phyloP scores from a whole-genome alignment of 2,113 vertebrate species.

The Zingel zingel region DNA sequence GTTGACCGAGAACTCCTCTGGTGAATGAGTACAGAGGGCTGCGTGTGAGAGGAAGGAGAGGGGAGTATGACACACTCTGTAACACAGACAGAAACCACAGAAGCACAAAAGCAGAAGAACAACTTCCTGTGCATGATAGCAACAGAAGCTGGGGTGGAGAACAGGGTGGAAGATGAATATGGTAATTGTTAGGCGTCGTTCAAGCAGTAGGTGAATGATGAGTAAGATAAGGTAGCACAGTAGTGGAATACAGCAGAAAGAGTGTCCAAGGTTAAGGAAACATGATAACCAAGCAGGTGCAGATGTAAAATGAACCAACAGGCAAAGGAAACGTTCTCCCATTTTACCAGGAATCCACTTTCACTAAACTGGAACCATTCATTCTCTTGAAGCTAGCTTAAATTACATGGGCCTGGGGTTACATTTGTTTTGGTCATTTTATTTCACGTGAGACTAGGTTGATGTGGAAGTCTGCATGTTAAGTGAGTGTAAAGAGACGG shows the following conservation, averaged over 20 bases:
- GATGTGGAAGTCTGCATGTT: not conserved
- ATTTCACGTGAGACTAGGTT: not conserved
- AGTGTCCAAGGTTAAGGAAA: not conserved
- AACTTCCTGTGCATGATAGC: slow-evolving; percentile 79
- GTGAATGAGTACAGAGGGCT: slow-evolving; percentile 23
- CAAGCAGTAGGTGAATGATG: slow-evolving; percentile 11
- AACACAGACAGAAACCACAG: slow-evolving; percentile 76
- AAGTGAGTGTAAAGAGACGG: too few species aligned
- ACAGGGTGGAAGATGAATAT: slow-evolving; percentile 42
- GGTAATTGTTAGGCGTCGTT: not conserved
- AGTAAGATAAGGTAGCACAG: not conserved
- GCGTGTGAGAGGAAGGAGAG: slow-evolving; percentile 73
- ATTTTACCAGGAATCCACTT: not conserved
- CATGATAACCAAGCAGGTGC: not conserved
- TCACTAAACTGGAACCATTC: not conserved
- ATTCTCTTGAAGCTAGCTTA: not conserved
- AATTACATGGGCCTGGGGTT: not conserved
- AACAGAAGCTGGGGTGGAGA: slow-evolving; percentile 54
- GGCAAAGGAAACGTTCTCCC: not conserved
- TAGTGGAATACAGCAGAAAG: not conserved
- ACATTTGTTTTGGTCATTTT: slow-evolving; percentile 27
- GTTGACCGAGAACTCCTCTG: slow-evolving; percentile 27
- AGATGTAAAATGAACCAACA: not conserved
- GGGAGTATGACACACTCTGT: slow-evolving; percentile 61
- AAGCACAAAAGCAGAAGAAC: slow-evolving; percentile 81